phyloP scores from a whole-genome alignment of 2,888 invertebrate species.

The Oasisia sp. region DNA sequence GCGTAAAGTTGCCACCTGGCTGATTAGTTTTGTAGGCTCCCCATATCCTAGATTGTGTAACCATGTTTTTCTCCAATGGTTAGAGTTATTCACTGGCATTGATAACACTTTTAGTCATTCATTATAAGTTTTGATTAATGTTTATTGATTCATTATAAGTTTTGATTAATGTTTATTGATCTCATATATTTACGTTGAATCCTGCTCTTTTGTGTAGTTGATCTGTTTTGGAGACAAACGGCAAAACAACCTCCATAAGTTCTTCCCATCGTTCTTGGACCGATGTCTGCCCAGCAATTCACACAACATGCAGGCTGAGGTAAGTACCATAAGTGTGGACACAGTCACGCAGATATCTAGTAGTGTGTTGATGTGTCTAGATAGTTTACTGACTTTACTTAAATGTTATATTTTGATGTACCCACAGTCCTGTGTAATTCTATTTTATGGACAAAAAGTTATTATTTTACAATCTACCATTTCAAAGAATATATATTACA shows the following conservation, averaged over 20 bases:
- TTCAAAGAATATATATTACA: no score
- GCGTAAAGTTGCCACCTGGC: no score
- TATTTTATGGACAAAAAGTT: no score
- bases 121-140: not conserved
- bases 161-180: not conserved
- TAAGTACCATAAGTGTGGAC: slow-evolving; percentile 52
- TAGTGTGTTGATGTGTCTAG: not conserved
- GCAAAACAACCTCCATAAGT: slow-evolving; percentile 61
- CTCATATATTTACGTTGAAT: slow-evolving; percentile 9
- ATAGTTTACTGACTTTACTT: not conserved
- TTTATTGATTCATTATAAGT: not conserved
- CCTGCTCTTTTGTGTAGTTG: slow-evolving; percentile 46
- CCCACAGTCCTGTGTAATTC: no score
- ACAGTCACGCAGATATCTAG: not conserved
- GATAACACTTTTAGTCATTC: not conserved
- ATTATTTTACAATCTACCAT: no score
- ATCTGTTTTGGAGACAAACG: slow-evolving; percentile 59
- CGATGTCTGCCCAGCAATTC: slow-evolving; percentile 71
- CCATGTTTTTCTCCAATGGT: not conserved
- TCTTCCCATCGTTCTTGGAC: slow-evolving; percentile 75
- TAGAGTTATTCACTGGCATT: not conserved
- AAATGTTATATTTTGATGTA: no score
- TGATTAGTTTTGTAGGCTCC: no score
- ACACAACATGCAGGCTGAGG: slow-evolving; percentile 69
- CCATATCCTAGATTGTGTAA: no score